These are phyloP conservation scores for Forbesichthys papilliferus DNA, from an alignment of 2,113 vertebrate genomes.

Conservation along the genomic window DNA sequence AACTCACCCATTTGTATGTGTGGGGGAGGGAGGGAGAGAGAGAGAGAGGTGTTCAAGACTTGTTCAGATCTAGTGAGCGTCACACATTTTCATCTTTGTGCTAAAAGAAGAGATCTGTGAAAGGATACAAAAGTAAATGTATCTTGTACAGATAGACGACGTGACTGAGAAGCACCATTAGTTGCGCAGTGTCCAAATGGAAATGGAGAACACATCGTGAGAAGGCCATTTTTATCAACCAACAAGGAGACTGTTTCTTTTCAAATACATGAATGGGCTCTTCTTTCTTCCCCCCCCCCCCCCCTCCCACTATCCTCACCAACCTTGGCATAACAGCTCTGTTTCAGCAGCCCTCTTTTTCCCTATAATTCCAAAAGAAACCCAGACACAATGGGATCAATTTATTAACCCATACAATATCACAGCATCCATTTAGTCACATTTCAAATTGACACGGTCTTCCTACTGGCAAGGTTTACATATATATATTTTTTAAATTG, in stretches of 20 bases:
- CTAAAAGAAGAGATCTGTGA: conserved; percentile 55
- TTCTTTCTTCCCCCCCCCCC: conserved; percentile 53
- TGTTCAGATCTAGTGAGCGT: conserved; percentile 46
- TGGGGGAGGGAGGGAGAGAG: conserved; percentile 1
- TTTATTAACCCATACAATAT: conserved; percentile 37
- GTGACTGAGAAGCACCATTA: conserved; percentile 73
- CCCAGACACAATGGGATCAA: conserved; percentile 40
- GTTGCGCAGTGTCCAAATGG: conserved; percentile 62
- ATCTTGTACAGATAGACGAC: conserved; percentile 40
- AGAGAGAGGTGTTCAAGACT: conserved; percentile 1
- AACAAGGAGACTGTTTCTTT: conserved; percentile 57
- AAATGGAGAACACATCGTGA: conserved; percentile 38
- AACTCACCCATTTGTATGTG: background rate
- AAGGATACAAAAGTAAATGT: conserved; percentile 62
- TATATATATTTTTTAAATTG: too few relatives aligned
- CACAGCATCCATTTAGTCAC: conserved; percentile 11
- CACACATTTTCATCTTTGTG: conserved; percentile 56
- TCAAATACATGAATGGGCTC: conserved; percentile 66
- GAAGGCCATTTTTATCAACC: conserved; percentile 54
- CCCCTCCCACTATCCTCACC: conserved; percentile 37
- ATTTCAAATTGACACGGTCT: too few relatives aligned
- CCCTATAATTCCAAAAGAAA: conserved; percentile 47
- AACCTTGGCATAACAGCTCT: conserved; percentile 40
- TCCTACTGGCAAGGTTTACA: too few relatives aligned
- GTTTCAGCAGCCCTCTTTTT: conserved; percentile 55